Conservation (phyloP, 2,797 vertebrate species). For the Cossypha heuglini region DNA sequence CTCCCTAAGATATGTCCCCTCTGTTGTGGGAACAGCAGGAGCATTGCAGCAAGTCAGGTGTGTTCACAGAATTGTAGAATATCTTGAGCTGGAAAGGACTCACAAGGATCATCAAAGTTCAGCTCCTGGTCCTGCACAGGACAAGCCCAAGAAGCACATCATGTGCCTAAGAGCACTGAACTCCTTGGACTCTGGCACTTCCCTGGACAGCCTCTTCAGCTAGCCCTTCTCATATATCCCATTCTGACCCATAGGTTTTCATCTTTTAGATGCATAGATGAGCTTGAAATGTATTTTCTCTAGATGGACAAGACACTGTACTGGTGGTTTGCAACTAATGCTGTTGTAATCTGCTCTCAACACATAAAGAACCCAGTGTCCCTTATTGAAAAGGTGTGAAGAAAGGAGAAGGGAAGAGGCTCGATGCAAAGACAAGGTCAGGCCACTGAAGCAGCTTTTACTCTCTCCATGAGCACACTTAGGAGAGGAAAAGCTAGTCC, state of each 20-base stretch:
- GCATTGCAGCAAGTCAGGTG: accelerated
- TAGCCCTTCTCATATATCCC: neutral
- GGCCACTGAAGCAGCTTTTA: neutral
- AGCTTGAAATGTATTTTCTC: neutral
- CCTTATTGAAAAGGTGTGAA: neutral
- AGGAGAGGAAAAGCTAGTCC: neutral
- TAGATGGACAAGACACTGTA: neutral
- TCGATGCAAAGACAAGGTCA: neutral
- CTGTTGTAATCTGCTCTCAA: neutral
- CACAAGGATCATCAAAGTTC: neutral
- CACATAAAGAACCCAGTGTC: neutral
- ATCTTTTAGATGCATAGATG: neutral
- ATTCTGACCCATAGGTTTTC: neutral
- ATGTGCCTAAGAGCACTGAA: neutral
- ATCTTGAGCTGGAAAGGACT: neutral
- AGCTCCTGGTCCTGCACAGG: neutral
- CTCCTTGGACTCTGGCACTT: neutral
- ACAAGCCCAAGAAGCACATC: neutral
- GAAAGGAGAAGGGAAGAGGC: neutral
- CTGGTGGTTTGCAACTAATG: neutral
- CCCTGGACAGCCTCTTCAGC: neutral
- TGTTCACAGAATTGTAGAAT: neutral
- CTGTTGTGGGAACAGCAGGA: neutral
- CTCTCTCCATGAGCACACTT: neutral
- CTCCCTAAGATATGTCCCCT: neutral